Percentiles rank a stretch among this genome's conserved stretches.
phyloP scores from a whole-genome alignment of 2,797 vertebrate species.

The Spinus olivaceus region DNA sequence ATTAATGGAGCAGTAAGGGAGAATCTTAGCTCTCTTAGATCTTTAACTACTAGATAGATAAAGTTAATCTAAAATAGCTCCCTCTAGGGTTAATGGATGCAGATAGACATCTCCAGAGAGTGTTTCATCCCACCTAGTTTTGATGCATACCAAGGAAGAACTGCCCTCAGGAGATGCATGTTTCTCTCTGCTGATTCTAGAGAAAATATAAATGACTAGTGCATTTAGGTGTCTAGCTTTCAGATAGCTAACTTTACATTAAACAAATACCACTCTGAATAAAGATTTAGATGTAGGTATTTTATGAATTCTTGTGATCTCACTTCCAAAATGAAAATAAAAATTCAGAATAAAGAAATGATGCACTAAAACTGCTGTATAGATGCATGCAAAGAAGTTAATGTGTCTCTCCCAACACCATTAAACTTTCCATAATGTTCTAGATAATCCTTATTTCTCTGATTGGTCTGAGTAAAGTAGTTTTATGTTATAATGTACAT shows the following conservation, averaged over 20 bases:
- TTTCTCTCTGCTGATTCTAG: background rate
- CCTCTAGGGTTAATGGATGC: background rate
- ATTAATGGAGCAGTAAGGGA: background rate
- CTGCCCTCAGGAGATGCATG: slow-evolving; percentile 9
- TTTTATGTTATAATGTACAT: background rate
- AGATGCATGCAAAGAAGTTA: background rate
- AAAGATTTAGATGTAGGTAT: background rate
- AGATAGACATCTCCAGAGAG: slow-evolving; percentile 40
- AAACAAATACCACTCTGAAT: background rate
- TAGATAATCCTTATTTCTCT: background rate
- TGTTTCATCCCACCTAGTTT: slow-evolving; percentile 33
- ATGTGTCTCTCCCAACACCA: background rate
- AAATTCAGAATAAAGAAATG: background rate
- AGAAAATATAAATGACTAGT: background rate
- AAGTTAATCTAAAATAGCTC: slow-evolving; percentile 4
- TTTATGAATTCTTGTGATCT: slow-evolving; percentile 1
- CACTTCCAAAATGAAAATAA: background rate
- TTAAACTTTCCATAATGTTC: background rate
- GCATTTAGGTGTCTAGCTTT: background rate
- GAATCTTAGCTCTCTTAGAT: background rate
- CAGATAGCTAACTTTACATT: background rate
- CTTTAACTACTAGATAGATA: background rate
- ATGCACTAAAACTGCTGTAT: background rate
- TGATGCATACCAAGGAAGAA: slow-evolving; percentile 8
- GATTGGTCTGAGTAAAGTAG: background rate